Evolutionary conservation across 1,140 invertebrate species (phyloP).

Genomic region (Pemphigus obesinymphae): DNA sequence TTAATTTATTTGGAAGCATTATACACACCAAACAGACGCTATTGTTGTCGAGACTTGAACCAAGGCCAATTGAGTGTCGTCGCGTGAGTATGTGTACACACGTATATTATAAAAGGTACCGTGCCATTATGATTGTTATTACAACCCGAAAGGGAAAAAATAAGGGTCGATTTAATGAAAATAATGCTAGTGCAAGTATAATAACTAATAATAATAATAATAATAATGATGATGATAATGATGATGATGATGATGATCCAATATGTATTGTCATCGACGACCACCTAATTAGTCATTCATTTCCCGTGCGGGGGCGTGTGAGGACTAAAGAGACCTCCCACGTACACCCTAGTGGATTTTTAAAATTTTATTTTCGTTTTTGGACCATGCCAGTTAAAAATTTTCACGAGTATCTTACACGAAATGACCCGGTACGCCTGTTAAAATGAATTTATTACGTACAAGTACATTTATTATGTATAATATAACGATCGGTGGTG

Average conservation of each 20-base stretch:
- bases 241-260: background rate
- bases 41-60: conserved; percentile 26
- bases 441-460: too few species aligned
- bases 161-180: background rate
- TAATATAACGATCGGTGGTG: too few species aligned
- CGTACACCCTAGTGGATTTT: background rate
- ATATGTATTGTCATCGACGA: background rate
- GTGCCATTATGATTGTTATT: conserved; percentile 1
- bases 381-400: background rate
- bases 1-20: conserved; percentile 22
- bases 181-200: background rate
- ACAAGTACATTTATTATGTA: too few species aligned
- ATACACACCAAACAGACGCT: background rate
- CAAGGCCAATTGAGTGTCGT: conserved; percentile 9
- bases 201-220: background rate
- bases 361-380: too few species aligned
- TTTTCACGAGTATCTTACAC: too few species aligned
- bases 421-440: too few species aligned
- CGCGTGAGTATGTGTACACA: background rate
- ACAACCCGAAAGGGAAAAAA: background rate
- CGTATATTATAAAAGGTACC: background rate
- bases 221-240: background rate
- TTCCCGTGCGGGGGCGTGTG: background rate
- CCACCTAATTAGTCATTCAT: background rate
- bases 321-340: background rate